A percentile compares a stretch with the other conserved stretches of the same genome.
Evolutionary conservation across 1,140 invertebrate genomes (phyloP).

Genomic region (Medauroidea extradentata): DNA sequence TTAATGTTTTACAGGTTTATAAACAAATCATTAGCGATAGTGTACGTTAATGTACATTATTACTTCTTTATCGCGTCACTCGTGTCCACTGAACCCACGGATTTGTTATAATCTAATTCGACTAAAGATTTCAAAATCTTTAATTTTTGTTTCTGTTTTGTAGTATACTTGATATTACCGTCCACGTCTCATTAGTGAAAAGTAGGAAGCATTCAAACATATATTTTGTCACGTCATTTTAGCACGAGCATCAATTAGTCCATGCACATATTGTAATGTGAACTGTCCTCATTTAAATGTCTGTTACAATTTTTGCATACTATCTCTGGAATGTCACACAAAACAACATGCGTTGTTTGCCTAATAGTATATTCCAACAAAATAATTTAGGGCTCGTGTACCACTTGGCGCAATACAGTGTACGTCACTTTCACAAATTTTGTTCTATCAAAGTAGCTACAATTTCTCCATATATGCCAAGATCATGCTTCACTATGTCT

Average conservation of each 20-base stretch:
- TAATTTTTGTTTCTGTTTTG: constrained; percentile 19
- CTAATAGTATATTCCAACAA: constrained; percentile 24
- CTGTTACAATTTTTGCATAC: constrained; percentile 26
- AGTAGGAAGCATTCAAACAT: constrained; percentile 33
- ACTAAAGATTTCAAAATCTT: neutral
- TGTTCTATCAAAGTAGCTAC: constrained; percentile 26
- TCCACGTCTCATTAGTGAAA: constrained; percentile 23
- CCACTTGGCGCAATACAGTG: constrained; percentile 14
- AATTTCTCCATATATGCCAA: constrained; percentile 29
- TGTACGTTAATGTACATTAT: too few relatives aligned
- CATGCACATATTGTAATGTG: constrained; percentile 31
- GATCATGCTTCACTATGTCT: constrained; percentile 9
- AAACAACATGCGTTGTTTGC: constrained; percentile 32
- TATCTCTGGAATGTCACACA: constrained; percentile 30
- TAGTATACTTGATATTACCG: constrained; percentile 20
- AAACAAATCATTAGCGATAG: too few relatives aligned
- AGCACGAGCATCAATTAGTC: too few relatives aligned
- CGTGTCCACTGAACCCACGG: too few relatives aligned
- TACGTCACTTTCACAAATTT: constrained; percentile 27
- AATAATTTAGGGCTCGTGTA: constrained; percentile 24
- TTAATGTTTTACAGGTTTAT: too few relatives aligned
- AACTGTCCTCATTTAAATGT: constrained; percentile 26
- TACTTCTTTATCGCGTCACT: too few relatives aligned
- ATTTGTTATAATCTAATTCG: neutral
- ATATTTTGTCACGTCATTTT: constrained; percentile 28